A percentile compares a stretch with the other conserved stretches of the same genome.
phyloP scores from a whole-genome alignment of 1,140 invertebrate species.

The Dreissena polymorpha region DNA sequence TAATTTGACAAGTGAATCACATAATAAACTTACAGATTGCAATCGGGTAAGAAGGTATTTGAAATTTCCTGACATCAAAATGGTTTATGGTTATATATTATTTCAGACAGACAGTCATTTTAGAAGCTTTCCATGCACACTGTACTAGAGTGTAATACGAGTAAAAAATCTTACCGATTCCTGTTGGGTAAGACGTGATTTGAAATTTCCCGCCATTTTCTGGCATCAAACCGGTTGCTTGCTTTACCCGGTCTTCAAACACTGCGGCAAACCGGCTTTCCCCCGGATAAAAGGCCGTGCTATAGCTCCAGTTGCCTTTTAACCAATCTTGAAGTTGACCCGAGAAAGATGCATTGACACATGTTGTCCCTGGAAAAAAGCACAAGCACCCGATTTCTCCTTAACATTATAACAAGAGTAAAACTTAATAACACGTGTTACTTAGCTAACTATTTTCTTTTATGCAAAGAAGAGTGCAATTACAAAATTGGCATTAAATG shows the following conservation, averaged over 20 bases:
- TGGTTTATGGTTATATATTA: too few relatives aligned
- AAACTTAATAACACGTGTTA: too few relatives aligned
- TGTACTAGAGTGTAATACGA: too few relatives aligned
- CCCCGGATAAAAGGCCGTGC: constrained; percentile 78
- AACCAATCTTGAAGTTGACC: constrained; percentile 67
- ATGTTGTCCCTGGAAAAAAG: constrained; percentile 72
- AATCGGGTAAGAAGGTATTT: too few relatives aligned
- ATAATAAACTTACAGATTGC: too few relatives aligned
- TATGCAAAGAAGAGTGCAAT: neutral
- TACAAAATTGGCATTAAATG: too few relatives aligned
- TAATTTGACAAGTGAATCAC: too few relatives aligned
- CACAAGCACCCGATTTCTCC: neutral
- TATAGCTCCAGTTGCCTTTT: constrained; percentile 77
- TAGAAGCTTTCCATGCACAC: too few relatives aligned
- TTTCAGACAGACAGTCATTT: too few relatives aligned
- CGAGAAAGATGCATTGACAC: constrained; percentile 76
- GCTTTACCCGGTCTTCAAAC: constrained; percentile 70
- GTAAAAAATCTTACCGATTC: constrained; percentile 65
- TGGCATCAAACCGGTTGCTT: constrained; percentile 71
- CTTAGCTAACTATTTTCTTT: too few relatives aligned
- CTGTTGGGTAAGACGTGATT: constrained; percentile 76
- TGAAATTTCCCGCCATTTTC: constrained; percentile 78
- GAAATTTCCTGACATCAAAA: too few relatives aligned
- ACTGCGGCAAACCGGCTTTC: constrained; percentile 75
- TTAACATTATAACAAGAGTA: too few relatives aligned